These are phyloP conservation scores for Mylabris phalerata DNA, from an alignment of 1,140 invertebrate genomes.

Conservation along the genomic window DNA sequence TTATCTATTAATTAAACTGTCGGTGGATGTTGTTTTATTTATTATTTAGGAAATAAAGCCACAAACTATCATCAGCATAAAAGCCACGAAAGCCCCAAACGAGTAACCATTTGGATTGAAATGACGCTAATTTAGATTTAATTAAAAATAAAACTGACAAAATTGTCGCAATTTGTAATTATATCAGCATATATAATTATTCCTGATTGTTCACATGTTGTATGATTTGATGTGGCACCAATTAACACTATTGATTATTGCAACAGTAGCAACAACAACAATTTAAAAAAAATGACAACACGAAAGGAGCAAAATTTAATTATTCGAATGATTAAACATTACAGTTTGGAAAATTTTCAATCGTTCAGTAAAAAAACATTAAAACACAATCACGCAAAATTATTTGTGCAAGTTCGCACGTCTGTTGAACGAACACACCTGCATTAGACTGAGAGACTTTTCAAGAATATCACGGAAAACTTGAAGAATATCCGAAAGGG, in stretches of 20 bases:
- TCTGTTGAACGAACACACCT: conserved; percentile 14
- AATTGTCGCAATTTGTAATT: too few relatives aligned
- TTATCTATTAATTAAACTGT: too few relatives aligned
- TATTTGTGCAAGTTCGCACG: conserved; percentile 23
- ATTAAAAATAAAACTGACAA: too few relatives aligned
- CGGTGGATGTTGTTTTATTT: too few relatives aligned
- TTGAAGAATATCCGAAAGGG: conserved; percentile 5
- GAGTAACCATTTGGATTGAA: too few relatives aligned
- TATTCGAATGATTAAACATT: conserved; percentile 2
- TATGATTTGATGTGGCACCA: neutral
- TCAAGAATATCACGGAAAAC: neutral
- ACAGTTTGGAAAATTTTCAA: conserved; percentile 1
- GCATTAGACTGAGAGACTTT: conserved; percentile 10
- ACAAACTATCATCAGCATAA: too few relatives aligned
- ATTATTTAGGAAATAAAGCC: too few relatives aligned
- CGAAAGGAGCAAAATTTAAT: neutral
- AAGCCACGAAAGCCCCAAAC: too few relatives aligned
- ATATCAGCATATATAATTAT: too few relatives aligned
- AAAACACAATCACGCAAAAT: conserved; percentile 25
- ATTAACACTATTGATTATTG: neutral
- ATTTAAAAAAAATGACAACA: neutral
- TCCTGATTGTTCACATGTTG: too few relatives aligned
- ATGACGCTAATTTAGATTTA: too few relatives aligned
- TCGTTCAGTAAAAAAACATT: conserved; percentile 23
- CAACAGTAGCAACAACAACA: neutral